A percentile compares a stretch with the other conserved stretches of the same genome.
These are phyloP conservation scores for Parnassius glacialis DNA, from an alignment of 2,888 invertebrate species.

Conservation along the genomic window DNA sequence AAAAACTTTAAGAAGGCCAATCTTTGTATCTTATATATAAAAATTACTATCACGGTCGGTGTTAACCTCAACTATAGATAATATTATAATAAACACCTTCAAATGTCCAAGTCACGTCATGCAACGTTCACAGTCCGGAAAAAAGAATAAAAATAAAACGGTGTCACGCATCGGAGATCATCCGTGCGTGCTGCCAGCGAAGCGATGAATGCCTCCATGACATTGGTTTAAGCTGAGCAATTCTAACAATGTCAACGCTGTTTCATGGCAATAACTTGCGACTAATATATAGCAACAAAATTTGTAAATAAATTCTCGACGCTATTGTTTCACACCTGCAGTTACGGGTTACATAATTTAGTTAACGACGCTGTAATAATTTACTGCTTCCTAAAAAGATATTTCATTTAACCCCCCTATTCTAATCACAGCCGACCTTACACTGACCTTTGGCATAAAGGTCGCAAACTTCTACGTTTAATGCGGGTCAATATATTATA, in stretches of 20 bases:
- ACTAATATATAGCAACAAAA: not conserved
- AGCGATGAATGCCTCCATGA: conserved; percentile 55
- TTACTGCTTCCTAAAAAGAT: conserved; percentile 27
- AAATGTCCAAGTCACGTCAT: conserved; percentile 22
- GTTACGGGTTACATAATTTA: conserved; percentile 10
- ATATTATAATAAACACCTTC: conserved; percentile 23
- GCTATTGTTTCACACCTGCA: conserved; percentile 7
- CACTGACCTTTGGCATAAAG: conserved; percentile 50
- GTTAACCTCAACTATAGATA: conserved; percentile 20
- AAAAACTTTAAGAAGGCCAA: not conserved
- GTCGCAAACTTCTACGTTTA: conserved; percentile 32
- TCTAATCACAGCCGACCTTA: conserved; percentile 51
- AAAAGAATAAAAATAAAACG: conserved; percentile 40
- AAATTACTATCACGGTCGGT: conserved; percentile 13
- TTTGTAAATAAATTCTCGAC: not conserved
- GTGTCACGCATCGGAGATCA: conserved; percentile 45
- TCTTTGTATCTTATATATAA: not conserved
- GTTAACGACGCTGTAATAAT: conserved; percentile 8
- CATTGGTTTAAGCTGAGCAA: conserved; percentile 47
- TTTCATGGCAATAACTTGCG: conserved; percentile 24
- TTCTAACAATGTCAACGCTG: conserved; percentile 34
- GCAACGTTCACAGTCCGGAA: conserved; percentile 22
- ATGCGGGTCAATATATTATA: conserved; percentile 44
- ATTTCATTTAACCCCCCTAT: conserved; percentile 38
- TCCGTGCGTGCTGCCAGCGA: conserved; percentile 39